These are phyloP conservation scores for Chironomus riparius DNA, from an alignment of 2,888 invertebrate species.

Conservation along the genomic window DNA sequence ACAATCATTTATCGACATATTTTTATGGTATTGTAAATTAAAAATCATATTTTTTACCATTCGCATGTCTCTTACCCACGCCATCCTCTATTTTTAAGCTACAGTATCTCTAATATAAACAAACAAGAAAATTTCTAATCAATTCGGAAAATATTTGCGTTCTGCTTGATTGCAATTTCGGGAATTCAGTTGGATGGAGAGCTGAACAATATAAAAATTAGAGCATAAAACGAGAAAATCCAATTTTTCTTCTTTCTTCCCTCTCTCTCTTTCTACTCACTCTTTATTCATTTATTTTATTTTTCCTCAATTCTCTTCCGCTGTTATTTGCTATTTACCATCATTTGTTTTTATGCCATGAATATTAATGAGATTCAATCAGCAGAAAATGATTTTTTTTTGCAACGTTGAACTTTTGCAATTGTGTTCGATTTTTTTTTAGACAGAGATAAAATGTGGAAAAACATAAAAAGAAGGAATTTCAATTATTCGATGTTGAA, in stretches of 20 bases:
- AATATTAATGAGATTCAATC: constrained; percentile 21
- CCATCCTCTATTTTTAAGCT: neutral
- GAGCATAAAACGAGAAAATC: constrained; percentile 1
- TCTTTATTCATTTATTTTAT: too few species aligned
- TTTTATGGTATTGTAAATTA: too few species aligned
- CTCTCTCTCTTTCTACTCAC: too few species aligned
- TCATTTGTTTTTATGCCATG: constrained; percentile 13
- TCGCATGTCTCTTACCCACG: too few species aligned
- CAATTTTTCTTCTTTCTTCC: constrained; percentile 4
- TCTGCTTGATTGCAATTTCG: constrained; percentile 5
- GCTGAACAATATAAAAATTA: neutral
- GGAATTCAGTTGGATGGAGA: neutral
- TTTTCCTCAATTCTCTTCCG: neutral
- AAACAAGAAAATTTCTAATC: constrained; percentile 1
- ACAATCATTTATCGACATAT: too few species aligned
- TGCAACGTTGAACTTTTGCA: neutral
- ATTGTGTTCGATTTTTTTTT: neutral
- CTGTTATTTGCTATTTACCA: constrained; percentile 1
- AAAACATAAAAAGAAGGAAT: too few species aligned
- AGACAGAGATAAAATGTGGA: too few species aligned
- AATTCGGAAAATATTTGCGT: constrained; percentile 6
- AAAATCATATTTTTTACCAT: too few species aligned
- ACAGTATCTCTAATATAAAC: neutral
- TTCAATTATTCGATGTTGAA: too few species aligned
- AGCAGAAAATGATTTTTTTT: constrained; percentile 5